Percentiles rank a stretch among this genome's conserved stretches.
These are phyloP conservation scores for Nyctereutes procyonoides DNA, from an alignment of 2,113 vertebrate genomes.

Conservation along the genomic window DNA sequence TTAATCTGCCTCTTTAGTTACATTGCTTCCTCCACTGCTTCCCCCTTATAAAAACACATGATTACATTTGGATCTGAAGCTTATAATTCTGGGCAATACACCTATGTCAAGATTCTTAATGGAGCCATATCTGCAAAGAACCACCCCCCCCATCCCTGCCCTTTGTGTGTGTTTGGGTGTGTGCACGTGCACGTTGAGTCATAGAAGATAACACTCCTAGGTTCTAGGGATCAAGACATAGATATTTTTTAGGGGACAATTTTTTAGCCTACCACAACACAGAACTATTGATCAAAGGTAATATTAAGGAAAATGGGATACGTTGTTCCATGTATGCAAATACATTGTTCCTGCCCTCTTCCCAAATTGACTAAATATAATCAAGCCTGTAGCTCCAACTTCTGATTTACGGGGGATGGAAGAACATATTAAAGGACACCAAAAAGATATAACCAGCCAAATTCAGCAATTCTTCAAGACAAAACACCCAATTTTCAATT, in stretches of 20 bases:
- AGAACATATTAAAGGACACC: neutral
- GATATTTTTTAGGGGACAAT: neutral
- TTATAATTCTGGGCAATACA: neutral
- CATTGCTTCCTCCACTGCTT: neutral
- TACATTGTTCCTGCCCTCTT: neutral
- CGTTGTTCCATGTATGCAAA: neutral
- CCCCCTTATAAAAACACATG: neutral
- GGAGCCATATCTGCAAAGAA: neutral
- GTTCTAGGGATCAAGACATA: neutral
- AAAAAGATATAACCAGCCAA: conserved; percentile 5
- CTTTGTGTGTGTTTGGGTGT: neutral
- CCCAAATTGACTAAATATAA: neutral
- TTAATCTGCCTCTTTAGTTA: neutral
- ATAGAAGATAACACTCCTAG: neutral
- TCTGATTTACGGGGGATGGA: neutral
- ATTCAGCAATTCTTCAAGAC: neutral
- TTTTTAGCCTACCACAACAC: neutral
- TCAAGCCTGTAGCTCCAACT: neutral
- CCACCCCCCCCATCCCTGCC: fast-evolving
- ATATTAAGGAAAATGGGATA: neutral
- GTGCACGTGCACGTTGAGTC: no score
- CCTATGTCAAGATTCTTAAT: neutral
- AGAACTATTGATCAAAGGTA: neutral
- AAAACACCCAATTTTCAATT: neutral
- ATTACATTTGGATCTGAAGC: neutral